Percentiles rank a stretch among this genome's conserved stretches.
phyloP scores from a whole-genome alignment of 2,888 invertebrate genomes.

The Trichogramma dendrolimi region DNA sequence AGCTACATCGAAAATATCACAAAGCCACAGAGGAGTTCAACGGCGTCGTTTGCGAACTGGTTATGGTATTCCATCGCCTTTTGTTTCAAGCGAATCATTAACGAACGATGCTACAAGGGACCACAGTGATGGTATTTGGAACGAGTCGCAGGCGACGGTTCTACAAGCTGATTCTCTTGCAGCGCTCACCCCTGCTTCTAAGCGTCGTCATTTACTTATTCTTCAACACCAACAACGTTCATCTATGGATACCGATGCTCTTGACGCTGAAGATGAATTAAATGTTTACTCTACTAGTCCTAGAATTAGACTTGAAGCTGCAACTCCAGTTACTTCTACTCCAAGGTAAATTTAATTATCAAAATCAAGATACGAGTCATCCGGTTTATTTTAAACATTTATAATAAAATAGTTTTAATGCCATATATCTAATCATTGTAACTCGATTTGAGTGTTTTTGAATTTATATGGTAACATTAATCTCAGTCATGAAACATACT shows the following conservation, averaged over 20 bases:
- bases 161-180: slow-evolving; percentile 62
- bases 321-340: slow-evolving; percentile 40
- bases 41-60: slow-evolving; percentile 34
- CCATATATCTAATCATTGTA: too few relatives aligned
- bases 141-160: slow-evolving; percentile 83
- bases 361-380: not conserved
- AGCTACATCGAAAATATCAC: slow-evolving; percentile 32
- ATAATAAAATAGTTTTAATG: too few relatives aligned
- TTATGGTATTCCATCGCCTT: slow-evolving; percentile 60
- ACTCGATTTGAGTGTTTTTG: too few relatives aligned
- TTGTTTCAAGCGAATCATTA: slow-evolving; percentile 78
- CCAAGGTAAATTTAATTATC: slow-evolving; percentile 35
- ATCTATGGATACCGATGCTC: slow-evolving; percentile 78
- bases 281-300: slow-evolving; percentile 42
- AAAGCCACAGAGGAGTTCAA: slow-evolving; percentile 20
- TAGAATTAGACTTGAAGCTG: slow-evolving; percentile 43
- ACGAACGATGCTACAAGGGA: slow-evolving; percentile 75
- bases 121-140: slow-evolving; percentile 85
- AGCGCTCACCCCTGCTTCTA: slow-evolving; percentile 73
- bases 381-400: too few relatives aligned
- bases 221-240: slow-evolving; percentile 82
- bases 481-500: slow-evolving; percentile 19
- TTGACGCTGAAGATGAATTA: slow-evolving; percentile 59
- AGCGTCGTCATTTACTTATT: slow-evolving; percentile 71
- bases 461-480: too few relatives aligned